Conservation (phyloP, 1,140 invertebrate species). For the Eriosoma lanigerum region DNA sequence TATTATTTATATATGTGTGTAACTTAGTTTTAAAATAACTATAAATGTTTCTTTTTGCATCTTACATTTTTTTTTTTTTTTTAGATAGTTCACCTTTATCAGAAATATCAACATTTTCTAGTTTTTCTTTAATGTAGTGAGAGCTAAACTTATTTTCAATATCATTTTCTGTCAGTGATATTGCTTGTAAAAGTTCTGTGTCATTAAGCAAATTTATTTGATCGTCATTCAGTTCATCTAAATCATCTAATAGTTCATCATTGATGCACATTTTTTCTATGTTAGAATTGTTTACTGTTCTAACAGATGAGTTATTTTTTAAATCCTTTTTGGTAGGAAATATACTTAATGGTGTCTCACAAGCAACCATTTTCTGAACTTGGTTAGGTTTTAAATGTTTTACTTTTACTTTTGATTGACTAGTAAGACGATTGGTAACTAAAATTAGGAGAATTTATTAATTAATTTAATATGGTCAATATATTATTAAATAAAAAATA, state of each 20-base stretch:
- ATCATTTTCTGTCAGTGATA: slow-evolving; percentile 33
- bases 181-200: slow-evolving; percentile 37
- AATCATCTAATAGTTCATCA: slow-evolving; percentile 26
- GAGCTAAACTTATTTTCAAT: slow-evolving; percentile 9
- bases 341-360: slow-evolving; percentile 39
- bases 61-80: background rate
- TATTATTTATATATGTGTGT: background rate
- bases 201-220: slow-evolving; percentile 10
- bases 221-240: slow-evolving; percentile 36
- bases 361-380: slow-evolving; percentile 47
- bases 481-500: no score
- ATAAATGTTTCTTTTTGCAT: background rate
- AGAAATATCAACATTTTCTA: background rate
- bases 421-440: slow-evolving; percentile 46
- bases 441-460: slow-evolving; percentile 33
- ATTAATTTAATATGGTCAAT: no score
- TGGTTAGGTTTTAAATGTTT: slow-evolving; percentile 52
- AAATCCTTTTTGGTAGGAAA: slow-evolving; percentile 34
- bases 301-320: background rate
- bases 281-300: background rate
- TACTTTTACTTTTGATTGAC: slow-evolving; percentile 51
- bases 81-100: background rate
- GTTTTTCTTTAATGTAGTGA: background rate
- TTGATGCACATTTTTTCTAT: background rate
- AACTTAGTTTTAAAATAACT: slow-evolving; percentile 1